Base-by-base conservation (phyloP, 2,888 invertebrate species). In the Achlya flavicornis region DNA sequence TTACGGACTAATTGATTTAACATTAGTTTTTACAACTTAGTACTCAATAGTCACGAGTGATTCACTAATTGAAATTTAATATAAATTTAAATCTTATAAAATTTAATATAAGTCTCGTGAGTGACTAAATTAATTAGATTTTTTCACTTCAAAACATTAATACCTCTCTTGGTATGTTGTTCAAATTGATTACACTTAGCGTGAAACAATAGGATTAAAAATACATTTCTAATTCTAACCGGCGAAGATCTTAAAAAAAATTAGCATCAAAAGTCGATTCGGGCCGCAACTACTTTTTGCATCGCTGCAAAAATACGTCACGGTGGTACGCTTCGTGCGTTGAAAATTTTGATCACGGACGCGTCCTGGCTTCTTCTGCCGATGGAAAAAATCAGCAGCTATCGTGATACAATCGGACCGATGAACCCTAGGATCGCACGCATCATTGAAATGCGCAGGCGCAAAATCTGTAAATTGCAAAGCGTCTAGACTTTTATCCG, bases 401-500 rank as follows among this genome's bases (percentile, higher is more conserved):
- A 75, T 77, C 78, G 78, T 82, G 84, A 83, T 83, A 84, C 78
- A 72, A 84, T 80, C 82, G 71, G 91, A 90, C 84, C 91, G 86
- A 86, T 91, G 92, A 92, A 92, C 92, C 81, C 81, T 74, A 75
- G 81, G 74, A 85, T 86, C 86, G 80, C 88, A 88, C 85, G 84
- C 83, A 89, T 89, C 86, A 91, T 91, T 92, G 83, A 84, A 86
- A 92, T 92, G 89, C 92, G 86, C 86, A 83, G 81, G 81, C 90
- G 87, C 89, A 87, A 87, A 89, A 90, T 91, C 86, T 86, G 87
- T 85, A 90, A 91, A 91, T 89, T 84, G 85, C 84, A 86, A 87
- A 85, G 72, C 78, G 91, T 90, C 92, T 91, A 91, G 91, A 89
- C 89, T 87, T 85, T 83, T 87, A 85, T 85, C 78, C 80, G 81